These are phyloP conservation scores for Pardosa pseudoannulata DNA, from an alignment of 2,888 invertebrate genomes.

Conservation along the genomic window DNA sequence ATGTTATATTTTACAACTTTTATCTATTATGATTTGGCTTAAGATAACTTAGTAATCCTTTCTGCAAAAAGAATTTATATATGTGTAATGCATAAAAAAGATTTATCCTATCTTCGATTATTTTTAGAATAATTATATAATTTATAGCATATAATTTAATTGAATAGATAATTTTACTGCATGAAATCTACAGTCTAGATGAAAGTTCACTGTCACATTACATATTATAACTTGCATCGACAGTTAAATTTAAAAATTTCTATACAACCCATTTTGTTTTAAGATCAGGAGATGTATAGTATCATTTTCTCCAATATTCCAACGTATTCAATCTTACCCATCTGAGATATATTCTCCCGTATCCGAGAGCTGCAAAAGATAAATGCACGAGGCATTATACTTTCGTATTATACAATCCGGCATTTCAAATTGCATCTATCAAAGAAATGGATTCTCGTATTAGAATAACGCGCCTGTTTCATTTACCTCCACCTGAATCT, in stretches of 20 bases:
- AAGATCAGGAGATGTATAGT: background rate
- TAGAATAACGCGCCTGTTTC: conserved; percentile 3
- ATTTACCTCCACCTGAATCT: background rate
- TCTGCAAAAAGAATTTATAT: no score
- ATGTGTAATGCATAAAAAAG: no score
- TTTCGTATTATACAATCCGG: background rate
- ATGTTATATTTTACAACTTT: no score
- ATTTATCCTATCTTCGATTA: no score
- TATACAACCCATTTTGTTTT: background rate
- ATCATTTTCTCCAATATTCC: conserved; percentile 10
- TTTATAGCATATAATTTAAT: no score
- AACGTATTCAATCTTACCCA: background rate
- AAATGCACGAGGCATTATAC: background rate
- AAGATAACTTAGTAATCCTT: no score
- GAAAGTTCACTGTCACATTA: no score
- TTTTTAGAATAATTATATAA: no score
- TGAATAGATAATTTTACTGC: no score
- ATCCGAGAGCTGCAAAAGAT: background rate
- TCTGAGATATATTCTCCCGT: background rate
- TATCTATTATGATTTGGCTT: no score
- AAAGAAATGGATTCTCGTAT: background rate
- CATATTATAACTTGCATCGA: background rate
- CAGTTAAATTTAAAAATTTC: background rate
- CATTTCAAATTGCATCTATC: background rate
- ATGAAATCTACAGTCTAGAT: no score